A percentile compares a stretch with the other conserved stretches of the same genome.
phyloP scores from a whole-genome alignment of 2,797 vertebrate genomes.

The Syngnathus acus region DNA sequence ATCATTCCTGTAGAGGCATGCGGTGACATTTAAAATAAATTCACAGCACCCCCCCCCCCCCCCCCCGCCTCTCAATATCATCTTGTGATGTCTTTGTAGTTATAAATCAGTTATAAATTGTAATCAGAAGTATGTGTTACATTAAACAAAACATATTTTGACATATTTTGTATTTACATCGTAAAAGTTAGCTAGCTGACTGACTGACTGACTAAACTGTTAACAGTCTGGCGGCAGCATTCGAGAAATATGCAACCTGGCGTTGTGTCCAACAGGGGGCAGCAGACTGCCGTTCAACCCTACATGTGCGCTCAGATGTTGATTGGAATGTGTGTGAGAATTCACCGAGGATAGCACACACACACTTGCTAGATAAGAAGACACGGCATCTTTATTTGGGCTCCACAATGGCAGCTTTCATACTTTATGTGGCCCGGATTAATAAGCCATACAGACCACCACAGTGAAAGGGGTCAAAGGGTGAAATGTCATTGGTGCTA shows the following conservation, averaged over 20 bases:
- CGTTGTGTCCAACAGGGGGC: background rate
- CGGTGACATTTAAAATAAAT: background rate
- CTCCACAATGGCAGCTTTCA: slow-evolving; percentile 67
- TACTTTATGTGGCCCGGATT: slow-evolving; percentile 54
- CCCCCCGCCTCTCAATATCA: background rate
- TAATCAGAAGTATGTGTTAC: background rate
- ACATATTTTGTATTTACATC: background rate
- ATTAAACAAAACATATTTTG: background rate
- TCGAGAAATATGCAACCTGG: background rate
- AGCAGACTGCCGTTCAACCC: slow-evolving; percentile 1
- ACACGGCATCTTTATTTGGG: slow-evolving; percentile 60
- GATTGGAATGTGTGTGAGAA: slow-evolving; percentile 6
- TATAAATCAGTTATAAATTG: background rate
- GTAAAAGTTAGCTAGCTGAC: background rate
- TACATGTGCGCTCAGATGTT: slow-evolving; percentile 1
- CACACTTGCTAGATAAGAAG: slow-evolving; percentile 13
- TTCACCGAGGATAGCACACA: slow-evolving; percentile 11
- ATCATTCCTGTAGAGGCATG: background rate
- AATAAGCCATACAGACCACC: slow-evolving; percentile 64
- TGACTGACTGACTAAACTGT: background rate
- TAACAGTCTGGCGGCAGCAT: background rate
- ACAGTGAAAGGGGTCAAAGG: slow-evolving; percentile 44
- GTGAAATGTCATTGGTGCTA: slow-evolving; percentile 29
- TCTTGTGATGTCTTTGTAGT: background rate
- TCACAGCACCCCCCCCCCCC: too few relatives aligned